Base-by-base conservation (phyloP, 2,888 invertebrate genomes). In the Lydus trimaculatus region DNA sequence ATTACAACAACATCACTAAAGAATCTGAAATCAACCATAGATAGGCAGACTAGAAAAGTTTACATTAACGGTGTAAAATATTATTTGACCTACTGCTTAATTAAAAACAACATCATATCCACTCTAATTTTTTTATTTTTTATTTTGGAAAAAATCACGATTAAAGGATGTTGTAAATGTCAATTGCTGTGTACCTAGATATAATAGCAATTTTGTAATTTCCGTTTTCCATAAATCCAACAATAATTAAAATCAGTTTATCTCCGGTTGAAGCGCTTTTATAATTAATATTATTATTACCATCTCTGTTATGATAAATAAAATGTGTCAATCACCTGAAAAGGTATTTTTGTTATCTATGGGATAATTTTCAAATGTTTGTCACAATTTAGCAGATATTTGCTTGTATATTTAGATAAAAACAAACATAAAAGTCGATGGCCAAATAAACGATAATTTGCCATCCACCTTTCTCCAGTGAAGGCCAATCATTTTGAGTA, bases 391-490 rank as follows among this genome's bases (percentile, higher is more conserved):
- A 28, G 28, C 28, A 28, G 28, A 13, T 36, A 36, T 31, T 31
- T 9, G 7, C 7, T 13, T 15, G 4, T 13, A 13, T 36, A 15
- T 36, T 15, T 11, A 3, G 11, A 23, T 48, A 48, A 48, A 20
- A 6, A 48, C 11, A 48, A 20, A 48, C 23, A 31, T 31, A 66
- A 64, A 64, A 66, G 70, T 63, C 68, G 71, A 71, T 65, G 69
- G 69, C 64, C 71, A 71, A 39, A 20, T 20, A 23, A 48, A 28
- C 43, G 64, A 64, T 58, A 58, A 70, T 69, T 69, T 67, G 72
- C 72, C 74, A 73, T 71, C 70, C 73, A 73, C 78, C 78, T 78
- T 78, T 78, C 78, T 73, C 76, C 72, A 69, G 28, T 65, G 75
- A 77, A 77, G 77, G 77, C 70, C 74, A 43, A 70, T 70, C 73